Evolutionary conservation across 2,113 vertebrate genomes (phyloP), one percentile per base, ranked within the genome.

Genomic region (Pluvialis apricaria): DNA sequence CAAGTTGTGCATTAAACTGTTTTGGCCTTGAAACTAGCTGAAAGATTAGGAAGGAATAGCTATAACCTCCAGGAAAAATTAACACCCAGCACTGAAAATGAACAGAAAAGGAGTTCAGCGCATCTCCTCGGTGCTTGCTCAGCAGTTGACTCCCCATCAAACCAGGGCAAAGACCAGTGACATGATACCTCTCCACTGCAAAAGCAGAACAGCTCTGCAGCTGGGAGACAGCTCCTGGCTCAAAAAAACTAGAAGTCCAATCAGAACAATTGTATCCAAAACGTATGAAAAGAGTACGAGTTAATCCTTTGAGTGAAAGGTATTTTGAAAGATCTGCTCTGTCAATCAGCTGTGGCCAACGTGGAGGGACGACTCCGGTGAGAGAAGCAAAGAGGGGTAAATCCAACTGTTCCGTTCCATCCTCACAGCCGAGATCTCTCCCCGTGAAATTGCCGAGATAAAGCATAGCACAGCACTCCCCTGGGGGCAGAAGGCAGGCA

Each of bases 271-370:
- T 3, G 16, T 11, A 14, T 51, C 51, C 5, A 3, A 29, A 11
- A 16, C 0, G 9, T 9, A 22, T 1, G 29, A 40, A 76, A 49
- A 9, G 8, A 6, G 16, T 6, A 10, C 0, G 1, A 64, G 29
- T 19, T 5, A 38, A 76, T 31, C 31, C 57, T 42, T 5, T 1
- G 64, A 47, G 36, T 7, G 25, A 26, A 36, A 61, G 31, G n/a
- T 6, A 11, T 44, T 70, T 42, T 15, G 8, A 6, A 29, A 42
- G 44, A 38, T 5, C 55, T 9, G 44, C 11, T 31, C 65, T 52
- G 49, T 73, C 58, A 17, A 12, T n/a, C 66, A 31, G 22, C 36
- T 9, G 19, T 1, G n/a, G 32, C 45, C 40, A 24, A 18, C 49
- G 25, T 2, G 13, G 21, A 40, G 38, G 54, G 34, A 49, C 10